Evolutionary conservation across 2,797 vertebrate genomes (phyloP), one percentile per base, ranked within the genome.

Genomic region (Bradypus variegatus): DNA sequence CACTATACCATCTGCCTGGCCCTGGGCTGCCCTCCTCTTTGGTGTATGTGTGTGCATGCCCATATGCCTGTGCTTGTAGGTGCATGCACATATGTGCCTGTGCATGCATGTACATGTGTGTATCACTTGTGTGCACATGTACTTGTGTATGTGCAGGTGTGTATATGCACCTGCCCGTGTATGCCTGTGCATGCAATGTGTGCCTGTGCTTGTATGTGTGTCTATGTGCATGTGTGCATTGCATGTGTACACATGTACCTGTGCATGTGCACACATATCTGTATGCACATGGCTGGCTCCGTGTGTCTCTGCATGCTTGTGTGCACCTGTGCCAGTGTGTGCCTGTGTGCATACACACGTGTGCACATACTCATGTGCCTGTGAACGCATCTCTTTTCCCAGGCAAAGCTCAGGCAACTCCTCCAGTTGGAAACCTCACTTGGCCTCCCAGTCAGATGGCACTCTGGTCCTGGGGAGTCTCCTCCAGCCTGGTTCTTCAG

Each of bases 361-460:
- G 48, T 50, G 48, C 48, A 50, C 27, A n/a, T 41, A 41, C 67
- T 70, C 45, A 23, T 2, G 23, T 3, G 23, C 73, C 12, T 62
- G 6, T 6, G 67, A 38, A 36, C 2, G 0, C 53, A 3, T 82
- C 45, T 50, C 50, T 50, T 14, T 50, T 50, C 19, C 21, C 58
- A 58, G 58, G 58, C 58, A 23, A 58, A 3, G 58, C 69, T 3
- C 1, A 21, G 53, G n/a, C 55, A 53, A 64, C 62, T 19, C 60
- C 53, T 62, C 25, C 15, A 48, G 41, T 33, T 27, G 69, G 85
- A 80, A 55, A 36, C 25, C 31, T 36, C 6, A n/a, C n/a, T 55
- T 29, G 1, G 1, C 12, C 70, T 7, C 21, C 0, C 1, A 15
- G 29, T 45, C 33, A 0, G 62, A 7, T 5, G 21, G 41, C 36